phyloP scores from a whole-genome alignment of 2,888 invertebrate genomes.

The Drosophila anomalipes region DNA sequence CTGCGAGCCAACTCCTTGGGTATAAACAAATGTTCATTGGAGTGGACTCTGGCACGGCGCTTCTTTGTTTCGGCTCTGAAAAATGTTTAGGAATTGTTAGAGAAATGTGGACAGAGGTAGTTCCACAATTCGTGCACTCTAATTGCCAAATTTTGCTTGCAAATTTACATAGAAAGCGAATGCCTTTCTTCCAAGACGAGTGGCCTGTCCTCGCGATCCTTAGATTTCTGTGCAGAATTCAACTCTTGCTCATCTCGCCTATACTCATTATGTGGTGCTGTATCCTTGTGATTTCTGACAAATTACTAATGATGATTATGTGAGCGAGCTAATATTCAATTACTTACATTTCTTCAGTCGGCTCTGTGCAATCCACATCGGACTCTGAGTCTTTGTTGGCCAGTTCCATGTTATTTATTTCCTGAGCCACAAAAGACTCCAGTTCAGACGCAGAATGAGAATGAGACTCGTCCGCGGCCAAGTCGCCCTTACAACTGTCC shows the following conservation, averaged over 20 bases:
- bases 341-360: constrained; percentile 30
- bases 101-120: not conserved
- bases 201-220: constrained; percentile 54
- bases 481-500: constrained; percentile 55
- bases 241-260: not conserved
- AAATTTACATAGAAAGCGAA: constrained; percentile 72
- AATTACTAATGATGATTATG: not conserved
- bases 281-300: not conserved
- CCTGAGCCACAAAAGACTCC: constrained; percentile 2
- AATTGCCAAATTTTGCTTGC: not conserved
- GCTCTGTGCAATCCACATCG: not conserved
- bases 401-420: constrained; percentile 10
- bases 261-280: not conserved
- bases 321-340: not conserved
- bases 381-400: constrained; percentile 9
- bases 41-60: constrained; percentile 67
- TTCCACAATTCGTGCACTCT: not conserved
- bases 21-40: constrained; percentile 61
- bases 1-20: constrained; percentile 68
- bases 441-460: constrained; percentile 11
- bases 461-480: constrained; percentile 42
- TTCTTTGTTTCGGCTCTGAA: constrained; percentile 74
- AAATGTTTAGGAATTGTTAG: not conserved
- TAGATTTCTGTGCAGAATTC: not conserved
- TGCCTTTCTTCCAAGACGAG: constrained; percentile 71